Conservation (phyloP, 2,888 invertebrate species). For the Cryptocheilus praepositus region DNA sequence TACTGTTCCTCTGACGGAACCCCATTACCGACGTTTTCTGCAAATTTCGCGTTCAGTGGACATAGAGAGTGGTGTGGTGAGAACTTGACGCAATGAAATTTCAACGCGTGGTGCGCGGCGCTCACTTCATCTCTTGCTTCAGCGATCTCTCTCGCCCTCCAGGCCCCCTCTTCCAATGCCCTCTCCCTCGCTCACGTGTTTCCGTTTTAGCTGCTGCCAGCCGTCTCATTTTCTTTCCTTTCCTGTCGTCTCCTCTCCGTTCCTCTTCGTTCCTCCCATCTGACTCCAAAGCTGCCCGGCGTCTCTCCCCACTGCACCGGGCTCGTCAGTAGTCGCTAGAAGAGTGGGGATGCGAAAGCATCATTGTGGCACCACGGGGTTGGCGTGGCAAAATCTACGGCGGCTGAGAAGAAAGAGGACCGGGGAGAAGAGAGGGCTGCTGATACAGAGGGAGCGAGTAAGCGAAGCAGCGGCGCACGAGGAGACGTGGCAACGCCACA, state of each 20-base stretch:
- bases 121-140: conserved; percentile 19
- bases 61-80: conserved; percentile 30
- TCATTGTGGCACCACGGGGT: conserved; percentile 17
- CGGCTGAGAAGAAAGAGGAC: conserved; percentile 15
- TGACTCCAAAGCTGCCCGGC: not conserved
- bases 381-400: too few relatives aligned
- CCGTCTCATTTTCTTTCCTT: conserved; percentile 1
- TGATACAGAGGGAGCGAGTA: conserved; percentile 42
- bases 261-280: not conserved
- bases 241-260: not conserved
- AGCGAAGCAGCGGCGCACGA: conserved; percentile 18
- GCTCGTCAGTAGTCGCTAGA: too few relatives aligned
- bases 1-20: conserved; percentile 61
- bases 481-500: conserved; percentile 50
- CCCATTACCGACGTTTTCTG: conserved; percentile 70
- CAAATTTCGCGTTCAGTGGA: conserved; percentile 51
- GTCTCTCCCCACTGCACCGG: too few relatives aligned
- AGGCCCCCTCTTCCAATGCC: conserved; percentile 6
- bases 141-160: conserved; percentile 14
- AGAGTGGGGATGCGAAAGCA: conserved; percentile 40
- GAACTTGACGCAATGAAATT: conserved; percentile 70
- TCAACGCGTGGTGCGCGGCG: conserved; percentile 63
- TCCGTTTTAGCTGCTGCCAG: not conserved
- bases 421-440: conserved; percentile 22
- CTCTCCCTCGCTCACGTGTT: conserved; percentile 4